Percentiles rank a stretch among this genome's conserved stretches.
These are phyloP conservation scores for Lepidotrigona ventralis DNA, from an alignment of 1,140 invertebrate genomes.

Conservation along the genomic window DNA sequence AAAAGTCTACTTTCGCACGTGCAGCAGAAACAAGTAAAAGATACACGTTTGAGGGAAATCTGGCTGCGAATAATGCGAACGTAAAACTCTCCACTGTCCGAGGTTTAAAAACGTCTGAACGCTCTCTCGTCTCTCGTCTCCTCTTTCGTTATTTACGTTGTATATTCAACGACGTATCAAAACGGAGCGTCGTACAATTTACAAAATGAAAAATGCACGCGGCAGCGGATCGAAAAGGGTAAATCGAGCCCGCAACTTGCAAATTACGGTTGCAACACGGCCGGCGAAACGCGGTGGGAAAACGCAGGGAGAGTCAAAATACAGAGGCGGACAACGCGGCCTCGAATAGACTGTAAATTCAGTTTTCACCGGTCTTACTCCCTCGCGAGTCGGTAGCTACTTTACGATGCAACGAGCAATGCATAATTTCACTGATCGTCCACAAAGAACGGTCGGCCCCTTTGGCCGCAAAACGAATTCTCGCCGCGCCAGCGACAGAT, in stretches of 20 bases:
- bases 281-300: too few relatives aligned
- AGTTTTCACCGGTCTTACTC: constrained; percentile 9
- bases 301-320: neutral
- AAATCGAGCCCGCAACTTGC: constrained; percentile 26
- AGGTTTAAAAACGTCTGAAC: too few relatives aligned
- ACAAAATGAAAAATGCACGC: constrained; percentile 7
- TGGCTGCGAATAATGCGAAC: too few relatives aligned
- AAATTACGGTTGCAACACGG: constrained; percentile 20
- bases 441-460: constrained; percentile 37
- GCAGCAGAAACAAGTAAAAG: too few relatives aligned
- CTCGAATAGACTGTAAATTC: constrained; percentile 37
- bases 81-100: too few relatives aligned
- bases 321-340: neutral
- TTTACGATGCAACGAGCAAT: constrained; percentile 49
- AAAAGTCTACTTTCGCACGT: too few relatives aligned
- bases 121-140: too few relatives aligned
- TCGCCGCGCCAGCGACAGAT: constrained; percentile 15
- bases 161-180: neutral
- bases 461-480: constrained; percentile 39
- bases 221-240: neutral
- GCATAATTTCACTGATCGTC: constrained; percentile 50
- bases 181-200: neutral
- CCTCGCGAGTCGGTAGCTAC: constrained; percentile 24
- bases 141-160: too few relatives aligned
- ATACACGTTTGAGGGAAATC: too few relatives aligned